These are phyloP conservation scores for Pogonophryne albipinna DNA, from an alignment of 2,797 vertebrate species.

Conservation along the genomic window DNA sequence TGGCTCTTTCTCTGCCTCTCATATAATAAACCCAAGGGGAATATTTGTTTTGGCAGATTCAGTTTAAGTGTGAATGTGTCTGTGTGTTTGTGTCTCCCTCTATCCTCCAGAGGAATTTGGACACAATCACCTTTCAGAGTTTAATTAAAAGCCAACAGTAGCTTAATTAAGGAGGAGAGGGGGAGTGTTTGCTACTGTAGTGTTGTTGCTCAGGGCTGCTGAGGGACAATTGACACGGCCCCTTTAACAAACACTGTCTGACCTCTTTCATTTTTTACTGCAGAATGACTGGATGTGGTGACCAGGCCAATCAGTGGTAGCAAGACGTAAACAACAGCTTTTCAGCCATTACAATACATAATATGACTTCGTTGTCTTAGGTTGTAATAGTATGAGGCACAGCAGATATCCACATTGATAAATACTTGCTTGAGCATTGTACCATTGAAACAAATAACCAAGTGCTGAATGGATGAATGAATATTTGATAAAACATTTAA, in stretches of 20 bases:
- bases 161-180: conserved; percentile 54
- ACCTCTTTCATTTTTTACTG: conserved; percentile 14
- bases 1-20: conserved; percentile 17
- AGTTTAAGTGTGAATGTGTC: conserved; percentile 5
- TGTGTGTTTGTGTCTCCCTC: not conserved
- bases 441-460: no score
- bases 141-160: conserved; percentile 66
- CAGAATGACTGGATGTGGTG: conserved; percentile 15
- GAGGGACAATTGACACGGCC: conserved; percentile 45
- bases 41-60: conserved; percentile 31
- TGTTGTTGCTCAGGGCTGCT: conserved; percentile 31
- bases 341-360: conserved; percentile 10
- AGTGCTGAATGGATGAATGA: no score
- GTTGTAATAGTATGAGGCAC: not conserved
- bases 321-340: conserved; percentile 7
- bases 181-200: conserved; percentile 41
- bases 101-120: conserved; percentile 51
- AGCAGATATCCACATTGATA: not conserved
- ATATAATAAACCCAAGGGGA: conserved; percentile 34
- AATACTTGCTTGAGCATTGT: not conserved
- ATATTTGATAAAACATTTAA: not conserved
- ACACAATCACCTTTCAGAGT: conserved; percentile 50
- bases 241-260: conserved; percentile 50
- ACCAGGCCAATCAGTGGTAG: conserved; percentile 16
- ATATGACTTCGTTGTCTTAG: not conserved